phyloP scores from a whole-genome alignment of 2,888 invertebrate species.

The Tinea pellionella region DNA sequence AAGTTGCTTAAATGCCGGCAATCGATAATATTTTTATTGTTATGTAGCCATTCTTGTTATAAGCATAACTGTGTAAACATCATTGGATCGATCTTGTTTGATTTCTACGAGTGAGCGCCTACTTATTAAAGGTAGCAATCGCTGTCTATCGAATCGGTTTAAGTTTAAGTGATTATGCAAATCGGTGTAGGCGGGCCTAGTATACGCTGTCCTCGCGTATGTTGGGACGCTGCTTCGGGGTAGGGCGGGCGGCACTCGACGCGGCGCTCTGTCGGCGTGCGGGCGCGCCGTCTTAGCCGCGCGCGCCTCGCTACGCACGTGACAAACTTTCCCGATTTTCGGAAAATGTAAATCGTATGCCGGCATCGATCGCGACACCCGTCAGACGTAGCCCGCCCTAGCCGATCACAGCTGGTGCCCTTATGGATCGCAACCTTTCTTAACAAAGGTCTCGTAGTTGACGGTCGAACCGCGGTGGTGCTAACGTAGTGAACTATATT shows the following conservation, averaged over 20 bases:
- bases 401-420: conserved; percentile 61
- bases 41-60: not conserved
- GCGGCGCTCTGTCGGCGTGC: conserved; percentile 63
- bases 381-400: conserved; percentile 50
- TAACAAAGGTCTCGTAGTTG: conserved; percentile 43
- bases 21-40: conserved; percentile 14
- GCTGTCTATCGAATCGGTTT: conserved; percentile 27
- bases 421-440: conserved; percentile 44
- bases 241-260: conserved; percentile 41
- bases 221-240: not conserved
- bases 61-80: not conserved
- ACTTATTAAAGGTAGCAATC: not conserved
- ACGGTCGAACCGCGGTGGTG: conserved; percentile 2
- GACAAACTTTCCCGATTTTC: conserved; percentile 67
- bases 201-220: not conserved
- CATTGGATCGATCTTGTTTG: not conserved
- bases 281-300: conserved; percentile 59
- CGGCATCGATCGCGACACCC: conserved; percentile 59
- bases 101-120: not conserved
- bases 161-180: conserved; percentile 41
- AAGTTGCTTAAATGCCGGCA: conserved; percentile 14
- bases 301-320: conserved; percentile 47
- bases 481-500: conserved; percentile 1
- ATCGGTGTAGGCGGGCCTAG: conserved; percentile 19
- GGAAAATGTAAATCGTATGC: conserved; percentile 67